phyloP scores from a whole-genome alignment of 2,113 vertebrate species.

The Nyctereutes procyonoides region DNA sequence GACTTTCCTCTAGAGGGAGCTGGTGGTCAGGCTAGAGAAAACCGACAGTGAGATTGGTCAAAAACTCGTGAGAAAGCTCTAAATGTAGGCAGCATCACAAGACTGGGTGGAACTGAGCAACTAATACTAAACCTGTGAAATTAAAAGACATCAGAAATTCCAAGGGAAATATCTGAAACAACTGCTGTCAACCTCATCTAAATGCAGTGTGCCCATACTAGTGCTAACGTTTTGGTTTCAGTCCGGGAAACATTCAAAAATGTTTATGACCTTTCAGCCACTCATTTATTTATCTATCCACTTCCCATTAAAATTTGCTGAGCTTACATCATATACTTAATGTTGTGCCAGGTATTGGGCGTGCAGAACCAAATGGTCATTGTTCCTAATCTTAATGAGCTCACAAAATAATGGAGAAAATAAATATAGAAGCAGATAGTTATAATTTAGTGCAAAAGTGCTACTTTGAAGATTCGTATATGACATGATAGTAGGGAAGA shows the following conservation, averaged over 20 bases:
- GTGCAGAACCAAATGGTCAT: neutral
- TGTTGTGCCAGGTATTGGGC: neutral
- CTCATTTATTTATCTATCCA: neutral
- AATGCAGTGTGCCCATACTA: neutral
- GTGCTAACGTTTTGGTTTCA: neutral
- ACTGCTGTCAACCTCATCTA: neutral
- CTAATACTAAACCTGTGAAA: neutral
- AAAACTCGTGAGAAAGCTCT: neutral
- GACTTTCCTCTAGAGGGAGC: constrained; percentile 49
- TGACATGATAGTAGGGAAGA: neutral
- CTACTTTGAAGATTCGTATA: neutral
- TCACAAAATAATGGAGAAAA: constrained; percentile 4
- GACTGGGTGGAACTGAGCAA: neutral
- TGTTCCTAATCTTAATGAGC: neutral
- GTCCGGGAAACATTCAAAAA: neutral
- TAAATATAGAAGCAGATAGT: neutral
- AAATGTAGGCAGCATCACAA: neutral
- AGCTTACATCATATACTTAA: neutral
- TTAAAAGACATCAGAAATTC: neutral
- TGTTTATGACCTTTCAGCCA: neutral
- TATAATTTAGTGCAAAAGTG: neutral
- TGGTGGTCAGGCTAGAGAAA: constrained; percentile 11
- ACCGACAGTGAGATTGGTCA: neutral
- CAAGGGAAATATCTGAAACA: neutral
- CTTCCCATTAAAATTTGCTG: constrained; percentile 10